phyloP scores from a whole-genome alignment of 1,140 invertebrate species.

The Pissodes strobi region DNA sequence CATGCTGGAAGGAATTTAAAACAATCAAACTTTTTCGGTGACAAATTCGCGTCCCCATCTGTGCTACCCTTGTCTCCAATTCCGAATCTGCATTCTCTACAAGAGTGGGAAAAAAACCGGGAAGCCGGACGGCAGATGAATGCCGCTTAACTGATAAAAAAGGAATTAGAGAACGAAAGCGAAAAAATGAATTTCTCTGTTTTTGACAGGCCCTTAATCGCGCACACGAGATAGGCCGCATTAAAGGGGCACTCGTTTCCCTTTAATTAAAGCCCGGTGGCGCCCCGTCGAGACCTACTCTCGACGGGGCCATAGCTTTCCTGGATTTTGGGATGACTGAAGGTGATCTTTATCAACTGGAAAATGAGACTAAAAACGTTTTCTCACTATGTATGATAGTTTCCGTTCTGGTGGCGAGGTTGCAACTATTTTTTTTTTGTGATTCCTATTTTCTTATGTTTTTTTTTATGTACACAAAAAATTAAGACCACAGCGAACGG shows the following conservation, averaged over 20 bases:
- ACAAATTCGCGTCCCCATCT: neutral
- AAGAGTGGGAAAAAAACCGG: conserved; percentile 31
- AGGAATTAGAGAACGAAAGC: conserved; percentile 57
- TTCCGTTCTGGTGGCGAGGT: too few relatives aligned
- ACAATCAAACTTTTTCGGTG: neutral
- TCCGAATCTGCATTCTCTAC: conserved; percentile 43
- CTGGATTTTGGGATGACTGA: too few relatives aligned
- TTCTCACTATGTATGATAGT: too few relatives aligned
- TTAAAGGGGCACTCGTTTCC: conserved; percentile 55
- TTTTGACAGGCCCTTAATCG: conserved; percentile 58
- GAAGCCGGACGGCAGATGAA: conserved; percentile 50
- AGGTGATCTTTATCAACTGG: too few relatives aligned
- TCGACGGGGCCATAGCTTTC: too few relatives aligned
- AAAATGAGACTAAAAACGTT: too few relatives aligned
- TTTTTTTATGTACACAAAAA: too few relatives aligned
- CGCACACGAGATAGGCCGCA: conserved; percentile 54
- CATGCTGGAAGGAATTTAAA: conserved; percentile 5
- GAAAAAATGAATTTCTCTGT: conserved; percentile 59
- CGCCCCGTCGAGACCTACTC: too few relatives aligned
- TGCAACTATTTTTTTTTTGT: too few relatives aligned
- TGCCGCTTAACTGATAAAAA: conserved; percentile 57
- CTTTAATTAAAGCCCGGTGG: conserved; percentile 48
- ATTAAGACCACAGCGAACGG: too few relatives aligned
- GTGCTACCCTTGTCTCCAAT: conserved; percentile 10
- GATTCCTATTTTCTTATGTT: too few relatives aligned